Conservation (phyloP, 2,888 invertebrate genomes). For the Leptarthrus brevirostris region DNA sequence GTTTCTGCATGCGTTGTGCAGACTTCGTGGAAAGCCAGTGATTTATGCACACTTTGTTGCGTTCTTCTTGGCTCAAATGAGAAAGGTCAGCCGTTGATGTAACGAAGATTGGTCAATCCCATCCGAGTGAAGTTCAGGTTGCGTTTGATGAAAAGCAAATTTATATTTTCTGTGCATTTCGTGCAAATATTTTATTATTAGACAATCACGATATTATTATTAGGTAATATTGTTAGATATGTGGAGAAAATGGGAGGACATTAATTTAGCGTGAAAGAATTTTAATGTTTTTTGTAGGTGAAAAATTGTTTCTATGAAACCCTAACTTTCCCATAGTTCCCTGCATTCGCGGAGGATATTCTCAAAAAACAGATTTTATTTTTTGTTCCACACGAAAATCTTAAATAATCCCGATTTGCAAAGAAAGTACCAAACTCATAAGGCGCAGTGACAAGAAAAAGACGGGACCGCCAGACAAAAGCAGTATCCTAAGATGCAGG, state of each 20-base stretch:
- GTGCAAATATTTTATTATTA: too few relatives aligned
- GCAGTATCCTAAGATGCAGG: not conserved
- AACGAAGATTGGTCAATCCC: not conserved
- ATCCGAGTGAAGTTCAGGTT: not conserved
- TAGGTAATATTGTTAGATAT: too few relatives aligned
- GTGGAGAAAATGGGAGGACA: too few relatives aligned
- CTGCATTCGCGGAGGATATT: too few relatives aligned
- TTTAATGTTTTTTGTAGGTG: too few relatives aligned
- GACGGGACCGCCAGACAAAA: slow-evolving; percentile 6
- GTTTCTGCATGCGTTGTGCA: not conserved
- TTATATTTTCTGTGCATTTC: not conserved
- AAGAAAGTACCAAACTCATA: not conserved
- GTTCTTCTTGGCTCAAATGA: not conserved
- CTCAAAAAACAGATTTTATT: too few relatives aligned
- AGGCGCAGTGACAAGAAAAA: not conserved
- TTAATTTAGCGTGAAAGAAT: too few relatives aligned
- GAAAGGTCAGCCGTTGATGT: not conserved
- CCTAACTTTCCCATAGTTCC: too few relatives aligned
- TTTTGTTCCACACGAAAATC: too few relatives aligned
- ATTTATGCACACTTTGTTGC: not conserved
- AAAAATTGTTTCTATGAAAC: too few relatives aligned
- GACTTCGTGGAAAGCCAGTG: not conserved
- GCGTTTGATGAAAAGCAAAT: not conserved
- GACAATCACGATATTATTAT: too few relatives aligned
- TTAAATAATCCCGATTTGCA: too few relatives aligned